Evolutionary conservation across 2,888 invertebrate genomes (phyloP).

Genomic region (Euzophera pinguis): DNA sequence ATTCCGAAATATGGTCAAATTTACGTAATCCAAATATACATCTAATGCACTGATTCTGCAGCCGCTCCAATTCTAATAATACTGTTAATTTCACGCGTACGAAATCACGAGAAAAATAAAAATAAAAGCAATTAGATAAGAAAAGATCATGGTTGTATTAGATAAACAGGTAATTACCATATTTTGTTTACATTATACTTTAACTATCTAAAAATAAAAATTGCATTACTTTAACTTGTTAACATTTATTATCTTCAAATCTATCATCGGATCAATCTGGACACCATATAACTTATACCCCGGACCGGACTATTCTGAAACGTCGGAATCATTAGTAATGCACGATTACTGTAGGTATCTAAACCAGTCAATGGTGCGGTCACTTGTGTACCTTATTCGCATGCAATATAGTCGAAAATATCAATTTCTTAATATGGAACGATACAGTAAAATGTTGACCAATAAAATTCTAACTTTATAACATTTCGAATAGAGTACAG

Average conservation of each 20-base stretch:
- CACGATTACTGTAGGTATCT: background rate
- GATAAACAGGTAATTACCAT: too few species aligned
- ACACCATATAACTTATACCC: background rate
- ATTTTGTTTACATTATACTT: too few species aligned
- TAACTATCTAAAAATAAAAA: too few species aligned
- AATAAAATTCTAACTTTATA: background rate
- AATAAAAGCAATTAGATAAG: too few species aligned
- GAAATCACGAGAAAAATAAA: too few species aligned
- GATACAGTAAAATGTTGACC: too few species aligned
- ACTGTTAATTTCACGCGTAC: too few species aligned
- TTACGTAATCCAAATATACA: too few species aligned
- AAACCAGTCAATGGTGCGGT: background rate
- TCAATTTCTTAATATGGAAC: background rate
- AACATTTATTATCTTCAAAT: background rate
- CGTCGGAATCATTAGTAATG: slow-evolving; percentile 5
- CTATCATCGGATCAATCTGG: background rate
- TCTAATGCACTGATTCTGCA: too few species aligned
- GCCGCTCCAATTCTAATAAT: too few species aligned
- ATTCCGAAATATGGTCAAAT: too few species aligned
- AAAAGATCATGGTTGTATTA: too few species aligned
- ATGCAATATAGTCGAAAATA: background rate
- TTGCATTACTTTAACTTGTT: background rate
- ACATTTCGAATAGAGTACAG: background rate
- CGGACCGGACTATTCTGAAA: background rate
- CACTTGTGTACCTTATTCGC: background rate